Evolutionary conservation across 2,113 vertebrate species (phyloP), one percentile per base, ranked within the genome.

Genomic region (Dunckerocampus dactyliophorus): DNA sequence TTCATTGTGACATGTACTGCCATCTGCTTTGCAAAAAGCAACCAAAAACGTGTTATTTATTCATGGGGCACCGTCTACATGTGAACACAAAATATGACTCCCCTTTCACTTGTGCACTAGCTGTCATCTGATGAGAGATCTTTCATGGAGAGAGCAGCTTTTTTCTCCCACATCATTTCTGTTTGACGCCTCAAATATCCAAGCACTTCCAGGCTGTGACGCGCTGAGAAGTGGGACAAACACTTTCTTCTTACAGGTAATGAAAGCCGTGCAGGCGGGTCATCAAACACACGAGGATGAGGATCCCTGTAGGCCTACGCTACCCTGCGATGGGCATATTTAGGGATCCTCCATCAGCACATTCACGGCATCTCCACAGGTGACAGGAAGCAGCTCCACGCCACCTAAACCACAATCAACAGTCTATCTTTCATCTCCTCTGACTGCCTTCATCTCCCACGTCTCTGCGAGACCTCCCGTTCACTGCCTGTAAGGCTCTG

Each of bases 391-490:
- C 66, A 79, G 76, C 78, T 75, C 71, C 72, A 78, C 24, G 62
- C 59, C 39, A 64, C 69, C 62, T 50, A 46, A 46, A 57, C 63
- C 34, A 63, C 62, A 68, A 84, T 73, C 72, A 63, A 74, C 77
- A 71, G 69, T 80, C 65, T 50, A 78, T 80, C 88, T 88, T 88
- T 91, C 88, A 89, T 90, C 85, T 84, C 78, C 63, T 77, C 71
- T 62, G 62, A 74, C 69, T 77, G 61, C 70, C 73, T 64, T 63
- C 70, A 68, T 74, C 79, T 81, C 80, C 79, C 77, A 63, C 72
- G 76, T 75, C 58, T 77, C 62, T 57, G 21, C 67, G 15, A 31
- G 15, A 16, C 54, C 79, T 68, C 67, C 75, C 71, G 76, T 65
- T 79, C 82, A 80, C 76, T 76, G 75, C 63, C 65, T 53, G 72